phyloP scores from a whole-genome alignment of 2,113 vertebrate genomes.

The Cochlearius cochlearius region DNA sequence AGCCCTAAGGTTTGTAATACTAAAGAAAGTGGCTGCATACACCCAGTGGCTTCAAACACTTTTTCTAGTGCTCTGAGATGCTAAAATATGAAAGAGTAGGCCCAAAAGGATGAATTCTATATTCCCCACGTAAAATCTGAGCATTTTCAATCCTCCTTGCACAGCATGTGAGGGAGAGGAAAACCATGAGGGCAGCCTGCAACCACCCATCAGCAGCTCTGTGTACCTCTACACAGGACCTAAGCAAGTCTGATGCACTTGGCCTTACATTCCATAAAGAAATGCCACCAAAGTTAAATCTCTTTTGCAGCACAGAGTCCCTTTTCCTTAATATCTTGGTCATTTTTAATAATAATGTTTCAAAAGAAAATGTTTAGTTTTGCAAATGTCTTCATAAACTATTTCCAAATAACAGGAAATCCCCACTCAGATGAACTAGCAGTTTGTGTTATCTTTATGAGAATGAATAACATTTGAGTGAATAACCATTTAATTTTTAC shows the following conservation, averaged over 20 bases:
- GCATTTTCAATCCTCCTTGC: background rate
- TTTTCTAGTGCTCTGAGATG: background rate
- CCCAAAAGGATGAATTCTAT: background rate
- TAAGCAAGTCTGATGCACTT: background rate
- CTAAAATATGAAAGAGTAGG: background rate
- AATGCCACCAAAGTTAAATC: background rate
- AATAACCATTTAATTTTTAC: background rate
- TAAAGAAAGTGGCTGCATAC: background rate
- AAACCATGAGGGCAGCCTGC: background rate
- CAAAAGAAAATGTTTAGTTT: background rate
- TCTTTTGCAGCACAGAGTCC: background rate
- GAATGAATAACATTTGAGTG: background rate
- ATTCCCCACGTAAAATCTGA: background rate
- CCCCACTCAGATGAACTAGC: background rate
- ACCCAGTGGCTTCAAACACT: background rate
- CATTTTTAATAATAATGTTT: background rate
- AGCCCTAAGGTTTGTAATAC: background rate
- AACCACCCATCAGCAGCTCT: background rate
- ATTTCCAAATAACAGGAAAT: background rate
- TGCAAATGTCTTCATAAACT: background rate
- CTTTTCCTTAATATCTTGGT: background rate
- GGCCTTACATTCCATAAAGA: background rate
- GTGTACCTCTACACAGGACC: background rate
- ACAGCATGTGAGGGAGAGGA: background rate
- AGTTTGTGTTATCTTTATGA: background rate